Percentiles rank a stretch among this genome's conserved stretches.
phyloP scores from a whole-genome alignment of 2,113 vertebrate species.

The Manacus vitellinus region DNA sequence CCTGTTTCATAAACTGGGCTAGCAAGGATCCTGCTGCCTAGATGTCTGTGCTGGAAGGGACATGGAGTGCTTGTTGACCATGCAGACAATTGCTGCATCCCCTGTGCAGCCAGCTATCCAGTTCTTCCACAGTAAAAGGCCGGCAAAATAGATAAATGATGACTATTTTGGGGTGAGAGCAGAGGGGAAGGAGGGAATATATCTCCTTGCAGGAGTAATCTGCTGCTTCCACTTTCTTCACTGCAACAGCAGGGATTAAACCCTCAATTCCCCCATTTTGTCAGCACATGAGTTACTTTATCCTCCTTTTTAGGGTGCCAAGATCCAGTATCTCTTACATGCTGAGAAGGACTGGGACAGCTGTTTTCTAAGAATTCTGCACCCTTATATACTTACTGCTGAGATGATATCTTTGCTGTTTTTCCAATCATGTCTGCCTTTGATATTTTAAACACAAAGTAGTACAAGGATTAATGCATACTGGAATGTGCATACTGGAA shows the following conservation, averaged over 20 bases:
- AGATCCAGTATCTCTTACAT: neutral
- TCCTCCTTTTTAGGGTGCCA: neutral
- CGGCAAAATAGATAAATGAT: neutral
- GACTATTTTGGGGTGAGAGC: neutral
- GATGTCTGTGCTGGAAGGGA: neutral
- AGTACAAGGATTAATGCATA: constrained; percentile 13
- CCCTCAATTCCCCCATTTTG: neutral
- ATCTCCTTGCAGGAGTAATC: neutral
- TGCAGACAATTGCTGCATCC: neutral
- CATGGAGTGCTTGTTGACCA: neutral
- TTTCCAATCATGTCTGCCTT: neutral
- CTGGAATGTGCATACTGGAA: constrained; percentile 23
- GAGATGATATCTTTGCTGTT: neutral
- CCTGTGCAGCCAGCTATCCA: neutral
- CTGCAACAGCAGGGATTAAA: neutral
- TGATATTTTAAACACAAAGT: neutral
- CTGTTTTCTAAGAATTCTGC: constrained; percentile 21
- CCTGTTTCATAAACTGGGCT: neutral
- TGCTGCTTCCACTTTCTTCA: neutral
- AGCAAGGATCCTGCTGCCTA: neutral
- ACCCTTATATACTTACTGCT: neutral
- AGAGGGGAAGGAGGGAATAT: neutral
- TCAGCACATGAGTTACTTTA: neutral
- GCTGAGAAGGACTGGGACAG: neutral
- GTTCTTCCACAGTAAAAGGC: neutral